Evolutionary conservation across 2,888 invertebrate species (phyloP).

Genomic region (Lasioglossum lativentre): DNA sequence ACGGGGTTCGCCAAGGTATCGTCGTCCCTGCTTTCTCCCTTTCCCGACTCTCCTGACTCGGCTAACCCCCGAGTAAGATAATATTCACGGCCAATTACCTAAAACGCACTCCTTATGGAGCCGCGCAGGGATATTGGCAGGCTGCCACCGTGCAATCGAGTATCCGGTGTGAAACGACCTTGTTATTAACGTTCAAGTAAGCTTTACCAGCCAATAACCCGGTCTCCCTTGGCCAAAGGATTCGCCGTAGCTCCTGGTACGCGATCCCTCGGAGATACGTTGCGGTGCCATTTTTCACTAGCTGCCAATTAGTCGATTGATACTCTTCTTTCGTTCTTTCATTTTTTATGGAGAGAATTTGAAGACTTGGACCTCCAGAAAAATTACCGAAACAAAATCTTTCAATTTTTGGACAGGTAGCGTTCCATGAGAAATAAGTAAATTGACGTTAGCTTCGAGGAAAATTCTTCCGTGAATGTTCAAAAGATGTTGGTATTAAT

Average conservation of each 20-base stretch:
- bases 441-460: background rate
- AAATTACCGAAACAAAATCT: background rate
- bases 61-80: conserved; percentile 69
- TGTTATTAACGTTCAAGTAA: conserved; percentile 76
- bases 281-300: background rate
- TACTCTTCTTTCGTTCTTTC: background rate
- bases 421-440: background rate
- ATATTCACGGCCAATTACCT: conserved; percentile 80
- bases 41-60: conserved; percentile 50
- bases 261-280: conserved; percentile 19
- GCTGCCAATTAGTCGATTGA: conserved; percentile 22
- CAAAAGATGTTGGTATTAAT: background rate
- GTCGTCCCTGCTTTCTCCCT: conserved; percentile 42
- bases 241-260: conserved; percentile 18
- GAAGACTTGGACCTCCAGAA: background rate
- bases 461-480: background rate
- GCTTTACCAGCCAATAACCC: conserved; percentile 65
- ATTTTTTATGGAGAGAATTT: background rate
- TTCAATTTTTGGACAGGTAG: background rate
- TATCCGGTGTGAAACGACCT: conserved; percentile 75
- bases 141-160: conserved; percentile 71
- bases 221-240: conserved; percentile 38
- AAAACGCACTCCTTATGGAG: conserved; percentile 75
- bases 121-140: conserved; percentile 70
- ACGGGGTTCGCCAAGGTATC: conserved; percentile 71